Evolutionary conservation across 2,797 vertebrate genomes (phyloP).

Genomic region (Neosalanx taihuensis): DNA sequence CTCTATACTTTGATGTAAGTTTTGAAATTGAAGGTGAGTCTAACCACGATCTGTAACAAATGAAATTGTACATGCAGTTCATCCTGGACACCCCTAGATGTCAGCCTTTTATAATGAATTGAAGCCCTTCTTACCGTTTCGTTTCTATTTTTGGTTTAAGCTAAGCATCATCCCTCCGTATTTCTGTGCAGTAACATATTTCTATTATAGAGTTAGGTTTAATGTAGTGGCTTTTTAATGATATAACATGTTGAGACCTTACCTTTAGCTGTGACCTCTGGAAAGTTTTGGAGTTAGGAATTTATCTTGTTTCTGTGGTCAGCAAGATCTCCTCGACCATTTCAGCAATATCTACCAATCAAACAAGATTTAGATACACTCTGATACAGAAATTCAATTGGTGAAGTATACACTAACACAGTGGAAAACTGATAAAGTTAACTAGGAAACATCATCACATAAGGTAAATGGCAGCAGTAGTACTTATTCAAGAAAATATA

Average conservation of each 20-base stretch:
- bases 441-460: neutral
- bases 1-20: no score
- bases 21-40: no score
- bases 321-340: neutral
- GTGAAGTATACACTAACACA: neutral
- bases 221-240: neutral
- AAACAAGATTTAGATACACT: neutral
- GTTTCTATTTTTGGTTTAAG: neutral
- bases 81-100: constrained; percentile 20
- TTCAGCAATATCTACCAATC: neutral
- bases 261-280: neutral
- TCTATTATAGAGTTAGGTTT: neutral
- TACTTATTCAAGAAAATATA: neutral
- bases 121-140: neutral
- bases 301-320: neutral
- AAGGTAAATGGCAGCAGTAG: neutral
- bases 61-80: constrained; percentile 1
- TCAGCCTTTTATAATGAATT: constrained; percentile 31
- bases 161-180: neutral
- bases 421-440: neutral
- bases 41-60: neutral
- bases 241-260: neutral
- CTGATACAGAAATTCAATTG: neutral
- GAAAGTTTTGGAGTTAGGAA: neutral
- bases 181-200: neutral